Base-by-base conservation (phyloP, 2,113 vertebrate genomes). In the Sebastes schlegelii region DNA sequence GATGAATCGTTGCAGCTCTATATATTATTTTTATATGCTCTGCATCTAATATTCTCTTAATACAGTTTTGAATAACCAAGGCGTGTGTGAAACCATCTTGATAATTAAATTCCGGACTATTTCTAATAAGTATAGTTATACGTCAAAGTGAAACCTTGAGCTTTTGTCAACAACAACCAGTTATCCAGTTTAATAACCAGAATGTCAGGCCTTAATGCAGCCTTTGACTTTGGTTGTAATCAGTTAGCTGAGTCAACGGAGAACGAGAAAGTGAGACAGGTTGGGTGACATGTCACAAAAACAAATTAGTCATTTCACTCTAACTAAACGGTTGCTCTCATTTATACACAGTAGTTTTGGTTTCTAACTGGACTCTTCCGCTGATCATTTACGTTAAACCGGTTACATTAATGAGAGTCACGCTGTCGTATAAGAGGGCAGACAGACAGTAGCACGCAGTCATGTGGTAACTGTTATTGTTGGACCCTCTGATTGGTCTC, bases 131-230 rank as follows among this genome's bases (percentile, higher is more conserved):
- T 7, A 23, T 19, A 9, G 8, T 26, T 51, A n/a, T 40, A n/a
- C 63, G 12, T 64, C 54, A 72, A 3, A 51, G 71, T 54, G 34
- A 49, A 57, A 60, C 17, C 12, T 43, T 34, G 54, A 66, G 48
- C 40, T 11, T 16, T 48, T 51, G 80, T 74, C 46, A 68, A 76
- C 60, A 70, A 55, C 21, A 82, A 74, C 74, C 54, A 63, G 55
- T 84, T 21, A 73, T 12, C 51, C 60, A 12, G 61, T 76, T 61
- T 83, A 65, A 74, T 48, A 89, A 93, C 91, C 70, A 84, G 93
- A 85, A 82, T 89, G 91, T 92, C 93, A 34, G 34, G 34, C 34
- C 34, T 34, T 34, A 34, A 80, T 67, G 91, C 74, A 19, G 26
- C 19, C 40, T 74, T 79, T 74, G 26, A 71, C 46, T 46, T 62